Conservation (phyloP, 2,888 invertebrate species). For the Sepiola atlantica region DNA sequence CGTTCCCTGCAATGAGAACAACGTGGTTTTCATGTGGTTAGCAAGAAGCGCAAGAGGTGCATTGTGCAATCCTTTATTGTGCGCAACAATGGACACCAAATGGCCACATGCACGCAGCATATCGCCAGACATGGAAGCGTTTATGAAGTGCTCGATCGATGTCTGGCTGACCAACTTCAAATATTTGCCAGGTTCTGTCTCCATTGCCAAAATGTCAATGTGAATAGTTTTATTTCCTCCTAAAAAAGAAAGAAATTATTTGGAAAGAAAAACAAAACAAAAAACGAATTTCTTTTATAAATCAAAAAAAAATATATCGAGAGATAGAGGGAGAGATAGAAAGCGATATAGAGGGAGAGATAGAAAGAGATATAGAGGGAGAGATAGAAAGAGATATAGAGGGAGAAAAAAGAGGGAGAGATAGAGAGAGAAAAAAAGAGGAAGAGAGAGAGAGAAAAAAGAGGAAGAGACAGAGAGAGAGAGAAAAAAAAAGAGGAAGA, state of each 20-base stretch:
- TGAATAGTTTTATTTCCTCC: constrained; percentile 63
- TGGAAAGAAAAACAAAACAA: too few species aligned
- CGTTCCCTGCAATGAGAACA: constrained; percentile 61
- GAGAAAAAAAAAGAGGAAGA: too few species aligned
- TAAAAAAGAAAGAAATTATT: constrained; percentile 51
- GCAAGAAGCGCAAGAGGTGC: constrained; percentile 68
- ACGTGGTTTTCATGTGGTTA: constrained; percentile 67
- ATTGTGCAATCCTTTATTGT: constrained; percentile 66
- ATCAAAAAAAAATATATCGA: too few species aligned
- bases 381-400: too few species aligned
- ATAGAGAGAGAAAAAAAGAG: too few species aligned
- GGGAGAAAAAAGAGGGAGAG: too few species aligned
- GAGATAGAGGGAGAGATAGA: too few species aligned
- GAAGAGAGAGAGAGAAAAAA: too few species aligned
- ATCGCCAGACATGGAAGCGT: constrained; percentile 59
- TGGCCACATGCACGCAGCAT: constrained; percentile 64
- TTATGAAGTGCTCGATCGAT: constrained; percentile 62
- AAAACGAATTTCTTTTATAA: too few species aligned
- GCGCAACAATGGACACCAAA: constrained; percentile 69
- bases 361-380: too few species aligned
- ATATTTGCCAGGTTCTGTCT: constrained; percentile 65
- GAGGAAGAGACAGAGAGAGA: too few species aligned
- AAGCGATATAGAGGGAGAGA: too few species aligned
- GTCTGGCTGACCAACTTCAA: constrained; percentile 67
- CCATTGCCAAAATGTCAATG: constrained; percentile 68